Evolutionary conservation across 2,113 vertebrate species (phyloP).

Genomic region (Morone saxatilis): DNA sequence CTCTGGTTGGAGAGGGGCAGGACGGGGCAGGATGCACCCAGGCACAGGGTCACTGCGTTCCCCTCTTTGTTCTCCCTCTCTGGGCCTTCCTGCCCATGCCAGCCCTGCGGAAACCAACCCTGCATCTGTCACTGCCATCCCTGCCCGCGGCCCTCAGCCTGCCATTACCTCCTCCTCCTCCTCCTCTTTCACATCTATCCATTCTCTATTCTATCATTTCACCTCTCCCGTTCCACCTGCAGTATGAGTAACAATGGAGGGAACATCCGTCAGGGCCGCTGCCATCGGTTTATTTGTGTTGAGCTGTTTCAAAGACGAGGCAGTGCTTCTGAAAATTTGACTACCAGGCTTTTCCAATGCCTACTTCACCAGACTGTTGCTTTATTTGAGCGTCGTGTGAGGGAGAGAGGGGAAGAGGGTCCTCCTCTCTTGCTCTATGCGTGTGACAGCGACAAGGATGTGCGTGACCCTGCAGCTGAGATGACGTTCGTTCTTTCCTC

Average conservation of each 20-base stretch:
- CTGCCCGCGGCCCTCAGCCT: constrained; percentile 36
- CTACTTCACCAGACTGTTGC: not conserved
- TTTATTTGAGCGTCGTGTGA: not conserved
- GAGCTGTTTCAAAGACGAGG: constrained; percentile 27
- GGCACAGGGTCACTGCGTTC: constrained; percentile 74
- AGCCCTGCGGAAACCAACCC: constrained; percentile 79
- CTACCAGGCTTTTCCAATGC: constrained; percentile 14
- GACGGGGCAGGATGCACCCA: constrained; percentile 78
- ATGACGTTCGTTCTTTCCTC: constrained; percentile 63
- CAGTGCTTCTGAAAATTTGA: constrained; percentile 41
- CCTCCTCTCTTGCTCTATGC: constrained; percentile 32
- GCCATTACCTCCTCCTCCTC: constrained; percentile 32
- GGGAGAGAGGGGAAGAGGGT: not conserved
- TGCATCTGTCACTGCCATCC: constrained; percentile 77
- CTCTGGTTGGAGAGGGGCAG: constrained; percentile 63
- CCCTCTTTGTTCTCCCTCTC: constrained; percentile 79
- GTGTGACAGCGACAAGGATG: constrained; percentile 74
- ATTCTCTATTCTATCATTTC: constrained; percentile 35
- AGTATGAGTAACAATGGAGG: constrained; percentile 60
- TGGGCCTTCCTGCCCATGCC: constrained; percentile 81
- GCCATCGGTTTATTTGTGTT: constrained; percentile 43
- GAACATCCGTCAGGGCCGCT: constrained; percentile 35
- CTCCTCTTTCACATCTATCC: constrained; percentile 20
- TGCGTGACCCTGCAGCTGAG: constrained; percentile 68
- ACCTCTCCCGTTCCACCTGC: constrained; percentile 32